Percentiles rank a stretch among this genome's conserved stretches.
Conservation (phyloP, 2,797 vertebrate genomes). For the Merluccius polli region DNA sequence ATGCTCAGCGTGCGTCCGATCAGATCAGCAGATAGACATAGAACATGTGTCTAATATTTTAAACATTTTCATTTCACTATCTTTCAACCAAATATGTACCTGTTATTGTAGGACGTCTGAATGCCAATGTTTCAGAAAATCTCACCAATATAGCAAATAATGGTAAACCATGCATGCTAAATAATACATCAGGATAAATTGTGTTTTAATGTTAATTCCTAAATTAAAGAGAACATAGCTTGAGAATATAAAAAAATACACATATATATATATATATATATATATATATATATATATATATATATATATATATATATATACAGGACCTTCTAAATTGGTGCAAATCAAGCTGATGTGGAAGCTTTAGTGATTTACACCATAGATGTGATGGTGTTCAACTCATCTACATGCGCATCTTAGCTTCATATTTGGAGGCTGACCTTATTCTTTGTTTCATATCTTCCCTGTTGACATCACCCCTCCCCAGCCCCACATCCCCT, state of each 20-base stretch:
- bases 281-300: no score
- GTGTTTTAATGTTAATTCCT: neutral
- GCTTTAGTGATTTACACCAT: no score
- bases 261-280: no score
- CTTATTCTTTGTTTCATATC: neutral
- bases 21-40: neutral
- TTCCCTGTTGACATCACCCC: no score
- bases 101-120: neutral
- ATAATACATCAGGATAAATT: neutral
- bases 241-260: no score
- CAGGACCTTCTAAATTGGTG: neutral
- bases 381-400: no score
- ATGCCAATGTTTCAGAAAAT: neutral
- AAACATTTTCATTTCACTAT: neutral
- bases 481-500: neutral
- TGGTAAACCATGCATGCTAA: neutral
- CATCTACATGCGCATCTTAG: neutral
- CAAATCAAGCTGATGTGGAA: neutral
- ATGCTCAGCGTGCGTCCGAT: conserved; percentile 17
- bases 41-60: no score
- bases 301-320: no score
- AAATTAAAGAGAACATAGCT: neutral
- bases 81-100: no score
- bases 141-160: neutral
- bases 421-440: neutral